These are phyloP conservation scores for Alca torda DNA, from an alignment of 2,797 vertebrate genomes.

Conservation along the genomic window DNA sequence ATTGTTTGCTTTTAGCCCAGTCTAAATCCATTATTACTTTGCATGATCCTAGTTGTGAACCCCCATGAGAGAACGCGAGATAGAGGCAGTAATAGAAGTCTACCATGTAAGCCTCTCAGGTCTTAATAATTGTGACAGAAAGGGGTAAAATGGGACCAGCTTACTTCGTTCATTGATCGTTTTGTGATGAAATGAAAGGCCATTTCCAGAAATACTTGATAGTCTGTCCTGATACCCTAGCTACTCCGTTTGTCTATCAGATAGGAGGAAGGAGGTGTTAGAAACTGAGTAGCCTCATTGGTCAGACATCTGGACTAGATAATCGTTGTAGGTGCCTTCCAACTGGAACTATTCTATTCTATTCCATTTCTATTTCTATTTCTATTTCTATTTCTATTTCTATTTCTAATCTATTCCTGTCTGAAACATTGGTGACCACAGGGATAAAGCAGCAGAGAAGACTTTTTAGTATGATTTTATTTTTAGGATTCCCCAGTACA, in stretches of 20 bases:
- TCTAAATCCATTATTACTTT: not conserved
- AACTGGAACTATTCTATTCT: not conserved
- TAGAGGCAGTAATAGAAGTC: not conserved
- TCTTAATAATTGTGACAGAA: not conserved
- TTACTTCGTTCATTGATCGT: not conserved
- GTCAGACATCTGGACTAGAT: not conserved
- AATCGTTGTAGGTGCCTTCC: not conserved
- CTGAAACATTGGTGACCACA: not conserved
- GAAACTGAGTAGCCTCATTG: not conserved
- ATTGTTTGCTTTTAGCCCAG: not conserved
- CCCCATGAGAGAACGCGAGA: rapidly evolving
- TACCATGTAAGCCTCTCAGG: not conserved
- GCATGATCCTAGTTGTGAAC: not conserved
- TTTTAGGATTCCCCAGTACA: not conserved
- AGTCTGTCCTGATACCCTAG: not conserved
- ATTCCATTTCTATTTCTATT: too few relatives aligned
- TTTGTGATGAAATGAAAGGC: not conserved
- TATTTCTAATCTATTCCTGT: not conserved
- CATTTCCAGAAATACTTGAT: not conserved
- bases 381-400: too few relatives aligned
- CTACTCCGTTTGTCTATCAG: not conserved
- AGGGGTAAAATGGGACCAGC: not conserved
- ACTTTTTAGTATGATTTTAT: not conserved
- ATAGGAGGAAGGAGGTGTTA: not conserved
- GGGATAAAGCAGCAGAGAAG: not conserved